Conservation (phyloP, 2,797 vertebrate species). For the Babyrousa celebensis region DNA sequence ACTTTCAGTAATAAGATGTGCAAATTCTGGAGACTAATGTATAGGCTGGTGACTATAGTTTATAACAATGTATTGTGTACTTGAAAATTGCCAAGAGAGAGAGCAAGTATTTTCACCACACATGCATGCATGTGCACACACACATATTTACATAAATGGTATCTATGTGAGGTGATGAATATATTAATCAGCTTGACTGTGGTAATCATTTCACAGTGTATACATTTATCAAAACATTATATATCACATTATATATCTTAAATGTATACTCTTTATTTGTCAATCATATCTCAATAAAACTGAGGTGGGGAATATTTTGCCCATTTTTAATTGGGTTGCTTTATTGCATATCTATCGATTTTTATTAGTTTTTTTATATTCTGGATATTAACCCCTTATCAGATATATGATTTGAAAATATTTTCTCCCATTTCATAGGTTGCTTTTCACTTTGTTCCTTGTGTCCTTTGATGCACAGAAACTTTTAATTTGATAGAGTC, state of each 20-base stretch:
- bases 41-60: background rate
- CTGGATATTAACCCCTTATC: background rate
- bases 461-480: background rate
- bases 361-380: background rate
- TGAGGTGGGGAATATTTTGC: background rate
- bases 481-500: background rate
- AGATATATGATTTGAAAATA: background rate
- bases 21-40: background rate
- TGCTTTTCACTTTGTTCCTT: background rate
- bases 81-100: background rate
- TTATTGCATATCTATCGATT: background rate
- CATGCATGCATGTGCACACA: rapidly evolving
- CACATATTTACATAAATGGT: background rate
- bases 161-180: background rate
- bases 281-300: background rate
- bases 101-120: background rate
- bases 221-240: background rate
- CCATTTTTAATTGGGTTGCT: background rate
- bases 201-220: background rate
- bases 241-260: background rate
- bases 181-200: background rate
- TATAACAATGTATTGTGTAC: background rate
- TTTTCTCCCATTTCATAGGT: background rate
- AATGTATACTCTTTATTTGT: background rate
- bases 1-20: background rate